Conservation (phyloP, 23 tunicate genomes). For the Trididemnum nubilum region DNA sequence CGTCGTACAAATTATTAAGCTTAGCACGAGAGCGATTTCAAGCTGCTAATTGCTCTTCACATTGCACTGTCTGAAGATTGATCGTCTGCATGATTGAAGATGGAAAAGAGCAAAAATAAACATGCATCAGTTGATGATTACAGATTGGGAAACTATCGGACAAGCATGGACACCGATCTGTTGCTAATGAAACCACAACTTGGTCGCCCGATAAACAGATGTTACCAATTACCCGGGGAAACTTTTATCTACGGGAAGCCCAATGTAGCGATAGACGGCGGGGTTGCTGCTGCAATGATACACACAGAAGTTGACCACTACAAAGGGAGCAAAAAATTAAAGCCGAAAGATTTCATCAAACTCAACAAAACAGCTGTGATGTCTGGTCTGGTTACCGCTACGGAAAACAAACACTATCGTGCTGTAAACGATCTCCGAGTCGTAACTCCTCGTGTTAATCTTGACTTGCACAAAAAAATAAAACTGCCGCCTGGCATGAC, state of each 20-base stretch:
- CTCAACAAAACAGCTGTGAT: constrained; percentile 68
- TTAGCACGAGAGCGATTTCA: too few species aligned
- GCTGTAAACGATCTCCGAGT: background rate
- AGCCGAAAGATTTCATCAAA: constrained; percentile 68
- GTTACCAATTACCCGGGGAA: constrained; percentile 66
- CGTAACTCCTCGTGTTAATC: background rate
- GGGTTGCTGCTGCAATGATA: constrained; percentile 91
- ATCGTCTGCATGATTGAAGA: too few species aligned
- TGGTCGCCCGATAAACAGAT: constrained; percentile 64
- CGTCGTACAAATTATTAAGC: too few species aligned
- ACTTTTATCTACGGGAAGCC: constrained; percentile 75
- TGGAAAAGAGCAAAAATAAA: too few species aligned
- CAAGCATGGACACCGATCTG: background rate
- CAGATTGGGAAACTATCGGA: background rate
- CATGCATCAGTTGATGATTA: background rate
- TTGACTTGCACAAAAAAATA: background rate
- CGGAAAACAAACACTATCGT: background rate
- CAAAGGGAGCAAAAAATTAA: constrained; percentile 47
- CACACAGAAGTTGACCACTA: background rate
- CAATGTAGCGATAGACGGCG: constrained; percentile 59
- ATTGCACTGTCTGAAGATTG: too few species aligned
- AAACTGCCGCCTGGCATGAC: constrained; percentile 5
- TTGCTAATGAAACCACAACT: constrained; percentile 32
- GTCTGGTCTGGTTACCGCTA: constrained; percentile 69
- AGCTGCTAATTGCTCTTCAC: too few species aligned